Base-by-base conservation (phyloP, 2,888 invertebrate species). In the Pseudococcus longispinus region DNA sequence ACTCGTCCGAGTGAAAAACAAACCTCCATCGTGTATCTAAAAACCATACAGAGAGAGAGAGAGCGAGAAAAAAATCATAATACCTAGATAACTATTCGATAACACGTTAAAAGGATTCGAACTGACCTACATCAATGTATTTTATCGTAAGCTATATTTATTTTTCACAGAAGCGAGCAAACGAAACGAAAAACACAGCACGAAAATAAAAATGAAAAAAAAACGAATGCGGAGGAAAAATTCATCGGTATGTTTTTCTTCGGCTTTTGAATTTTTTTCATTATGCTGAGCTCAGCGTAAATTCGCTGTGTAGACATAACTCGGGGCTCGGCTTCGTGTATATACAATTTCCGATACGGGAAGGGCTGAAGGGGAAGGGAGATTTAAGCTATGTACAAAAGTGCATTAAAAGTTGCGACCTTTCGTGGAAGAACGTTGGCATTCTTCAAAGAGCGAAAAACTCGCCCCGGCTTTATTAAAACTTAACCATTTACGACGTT, bases 401-500 rank as follows among this genome's bases (percentile, higher is more conserved):
- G 26, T 86, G 86, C 86, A 86, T 86, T 86, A 86, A 86, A 86
- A 86, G 80, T 86, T 86, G 77, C 80, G 77, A 80, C 37, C 86
- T 86, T 86, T 80, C 80, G 42, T 85, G 44, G 32, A 37, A 70
- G 32, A 37, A 37, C 37, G 80, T 55, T 51, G 80, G 86, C 80
- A 80, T 86, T 77, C 86, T 77, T 80, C 44, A 77, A 55, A 74
- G 77, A 80, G 46, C 32, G 46, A 80, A 86, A 86, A 86, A 77
- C 77, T 86, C 32, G 74, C 74, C 44, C 60, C 44, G 46, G 77
- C 86, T 86, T 86, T 86, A 86, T 86, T 86, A 86, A 86, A 86
- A 86, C 86, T 86, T 80, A 80, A 86, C 80, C 86, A 86, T 86
- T 86, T 86, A 86, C 86, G 86, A 80, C 86, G 74, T 77, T 77